Base-by-base conservation (phyloP, 1,140 invertebrate species). In the Stratiolaelaps scimitus region DNA sequence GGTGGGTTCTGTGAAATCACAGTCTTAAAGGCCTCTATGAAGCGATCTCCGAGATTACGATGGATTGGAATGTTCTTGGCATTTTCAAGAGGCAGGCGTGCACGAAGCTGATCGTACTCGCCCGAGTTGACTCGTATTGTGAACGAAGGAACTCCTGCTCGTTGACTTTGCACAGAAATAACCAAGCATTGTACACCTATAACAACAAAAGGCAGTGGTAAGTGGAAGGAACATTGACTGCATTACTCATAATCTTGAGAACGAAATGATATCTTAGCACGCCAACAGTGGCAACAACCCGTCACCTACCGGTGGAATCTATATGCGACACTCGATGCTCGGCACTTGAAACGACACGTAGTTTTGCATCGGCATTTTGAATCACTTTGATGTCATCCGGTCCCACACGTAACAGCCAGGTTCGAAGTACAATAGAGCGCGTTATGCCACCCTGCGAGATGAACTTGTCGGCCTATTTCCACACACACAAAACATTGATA, bases 1-100 rank as follows among this genome's bases (percentile, higher is more conserved):
- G 0, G 65, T 65, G 83, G 81, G 80, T 92, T 92, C 69, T 81
- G 73, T 5, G 79, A 73, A 23, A 91, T 83, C 71, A 85, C 81
- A 43, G 87, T 80, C 71, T 83, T 85, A 72, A 93, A 92, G 1
- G 84, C 85, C 68, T 84, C 85, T 17, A 91, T 78, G 75, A 92
- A 92, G 71, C 84, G 81, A 70, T 92, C 90, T 47, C 87, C 81
- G 0, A 90, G 76, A 7, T 83, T 85, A 69, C 84, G 85, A 71
- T 87, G 81, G 68, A 92, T 84, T 19, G 83, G 83, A 64, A 92
- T 83, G 73, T 87, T 82, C 20, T 85, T 81, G 7, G 85, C 80
- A 72, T 91, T 84, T 7, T 80, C 75, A 44, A 92, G 85, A 0
- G 84, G 83, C 1, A 92, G 75, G 72, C 85, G 83, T 46, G 86